Evolutionary conservation across 2,113 vertebrate species (phyloP).

Genomic region (Mastomys coucha): DNA sequence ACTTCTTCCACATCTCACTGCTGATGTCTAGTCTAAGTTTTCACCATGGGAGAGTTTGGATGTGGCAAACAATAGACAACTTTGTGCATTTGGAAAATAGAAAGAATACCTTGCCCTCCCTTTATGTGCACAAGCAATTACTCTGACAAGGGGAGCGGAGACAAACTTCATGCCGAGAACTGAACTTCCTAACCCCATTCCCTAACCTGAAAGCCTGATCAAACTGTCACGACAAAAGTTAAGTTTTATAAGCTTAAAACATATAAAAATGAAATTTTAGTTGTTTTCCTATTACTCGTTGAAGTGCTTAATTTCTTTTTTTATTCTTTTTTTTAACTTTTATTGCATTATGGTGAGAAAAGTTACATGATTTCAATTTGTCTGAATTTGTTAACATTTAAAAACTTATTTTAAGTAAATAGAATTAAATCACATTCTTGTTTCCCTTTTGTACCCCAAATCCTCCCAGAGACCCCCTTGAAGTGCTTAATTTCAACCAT

Average conservation of each 20-base stretch:
- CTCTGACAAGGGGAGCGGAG: constrained; percentile 24
- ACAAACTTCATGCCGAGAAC: constrained; percentile 27
- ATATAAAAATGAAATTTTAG: not conserved
- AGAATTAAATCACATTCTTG: too few species aligned
- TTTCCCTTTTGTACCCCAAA: too few species aligned
- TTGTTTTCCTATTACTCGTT: not conserved
- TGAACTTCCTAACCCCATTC: constrained; percentile 12
- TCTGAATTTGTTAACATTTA: too few species aligned
- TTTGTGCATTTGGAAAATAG: constrained; percentile 65
- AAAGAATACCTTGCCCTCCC: constrained; percentile 40
- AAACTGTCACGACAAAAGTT: not conserved
- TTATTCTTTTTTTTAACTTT: too few species aligned
- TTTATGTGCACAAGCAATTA: constrained; percentile 56
- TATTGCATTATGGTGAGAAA: too few species aligned
- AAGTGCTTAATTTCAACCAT: constrained; percentile 20
- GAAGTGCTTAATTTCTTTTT: constrained; percentile 19
- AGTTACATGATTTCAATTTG: too few species aligned
- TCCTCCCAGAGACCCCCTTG: too few species aligned
- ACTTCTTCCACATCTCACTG: constrained; percentile 49
- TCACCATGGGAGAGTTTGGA: constrained; percentile 53
- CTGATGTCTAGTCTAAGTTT: constrained; percentile 60
- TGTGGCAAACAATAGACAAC: constrained; percentile 61
- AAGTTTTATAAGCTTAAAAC: constrained; percentile 14
- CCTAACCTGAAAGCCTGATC: not conserved
- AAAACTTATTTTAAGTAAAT: too few species aligned